A percentile compares a stretch with the other conserved stretches of the same genome.
phyloP scores from a whole-genome alignment of 2,888 invertebrate species.

The Nezara viridula region DNA sequence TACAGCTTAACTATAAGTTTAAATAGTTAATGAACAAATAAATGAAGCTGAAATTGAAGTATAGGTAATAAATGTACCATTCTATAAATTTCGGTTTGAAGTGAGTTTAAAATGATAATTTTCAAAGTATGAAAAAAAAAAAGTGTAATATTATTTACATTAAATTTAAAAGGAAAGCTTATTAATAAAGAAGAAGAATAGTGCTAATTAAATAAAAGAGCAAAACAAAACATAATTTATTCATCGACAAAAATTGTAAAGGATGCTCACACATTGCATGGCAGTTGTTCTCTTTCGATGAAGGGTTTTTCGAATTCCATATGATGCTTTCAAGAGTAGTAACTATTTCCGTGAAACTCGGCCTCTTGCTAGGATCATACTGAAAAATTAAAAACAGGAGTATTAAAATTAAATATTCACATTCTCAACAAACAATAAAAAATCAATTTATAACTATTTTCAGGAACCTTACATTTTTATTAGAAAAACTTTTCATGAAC shows the following conservation, averaged over 20 bases:
- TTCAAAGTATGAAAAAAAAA: neutral
- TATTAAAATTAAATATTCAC: neutral
- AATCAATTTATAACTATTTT: too few species aligned
- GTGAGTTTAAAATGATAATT: neutral
- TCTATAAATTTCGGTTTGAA: neutral
- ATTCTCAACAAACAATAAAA: too few species aligned
- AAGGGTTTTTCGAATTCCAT: constrained; percentile 61
- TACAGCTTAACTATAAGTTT: neutral
- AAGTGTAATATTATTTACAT: neutral
- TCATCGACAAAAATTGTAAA: constrained; percentile 47
- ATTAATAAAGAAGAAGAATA: constrained; percentile 54
- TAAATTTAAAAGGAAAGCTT: constrained; percentile 63
- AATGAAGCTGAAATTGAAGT: neutral
- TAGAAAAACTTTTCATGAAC: too few species aligned
- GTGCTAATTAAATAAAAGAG: constrained; percentile 51
- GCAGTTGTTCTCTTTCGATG: constrained; percentile 50
- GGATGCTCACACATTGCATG: constrained; percentile 56
- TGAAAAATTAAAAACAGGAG: constrained; percentile 69
- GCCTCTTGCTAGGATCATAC: constrained; percentile 91
- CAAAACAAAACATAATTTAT: constrained; percentile 53
- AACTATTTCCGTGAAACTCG: constrained; percentile 87
- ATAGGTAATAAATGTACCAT: neutral
- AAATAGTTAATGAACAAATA: neutral
- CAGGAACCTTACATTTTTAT: too few species aligned
- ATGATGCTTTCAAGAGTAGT: constrained; percentile 71